A percentile compares a stretch with the other conserved stretches of the same genome.
Evolutionary conservation across 2,888 invertebrate genomes (phyloP).

Genomic region (Dasysyrphus tricinctus): DNA sequence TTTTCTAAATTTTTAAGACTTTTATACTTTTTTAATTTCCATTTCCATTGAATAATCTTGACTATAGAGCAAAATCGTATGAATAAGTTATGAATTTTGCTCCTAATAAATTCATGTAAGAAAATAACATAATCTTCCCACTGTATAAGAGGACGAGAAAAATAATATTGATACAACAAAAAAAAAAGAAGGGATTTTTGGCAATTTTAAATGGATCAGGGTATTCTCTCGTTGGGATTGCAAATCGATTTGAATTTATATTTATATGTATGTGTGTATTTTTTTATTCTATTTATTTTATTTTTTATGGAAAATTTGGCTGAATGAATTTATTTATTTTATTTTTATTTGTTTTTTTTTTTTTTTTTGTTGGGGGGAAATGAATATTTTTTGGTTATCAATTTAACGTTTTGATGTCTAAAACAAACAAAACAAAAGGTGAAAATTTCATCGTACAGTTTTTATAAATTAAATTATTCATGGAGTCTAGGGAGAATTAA

Average conservation of each 20-base stretch:
- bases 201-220: conserved; percentile 42
- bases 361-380: too few species aligned
- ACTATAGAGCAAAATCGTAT: too few species aligned
- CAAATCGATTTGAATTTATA: conserved; percentile 38
- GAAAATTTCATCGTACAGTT: neutral
- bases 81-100: too few species aligned
- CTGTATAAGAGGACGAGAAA: neutral
- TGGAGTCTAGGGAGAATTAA: conserved; percentile 12
- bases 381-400: conserved; percentile 38
- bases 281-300: neutral
- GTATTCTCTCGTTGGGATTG: conserved; percentile 13
- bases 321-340: conserved; percentile 31
- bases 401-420: conserved; percentile 33
- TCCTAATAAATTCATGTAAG: too few species aligned
- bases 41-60: too few species aligned
- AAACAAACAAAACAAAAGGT: conserved; percentile 22
- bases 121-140: neutral
- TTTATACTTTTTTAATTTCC: too few species aligned
- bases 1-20: too few species aligned
- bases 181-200: neutral
- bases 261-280: neutral
- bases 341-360: neutral
- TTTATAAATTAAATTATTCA: conserved; percentile 24
- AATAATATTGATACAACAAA: neutral
- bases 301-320: neutral